Evolutionary conservation across 2,888 invertebrate species (phyloP), one percentile per base, ranked within the genome.

Genomic region (Unio pictorum): DNA sequence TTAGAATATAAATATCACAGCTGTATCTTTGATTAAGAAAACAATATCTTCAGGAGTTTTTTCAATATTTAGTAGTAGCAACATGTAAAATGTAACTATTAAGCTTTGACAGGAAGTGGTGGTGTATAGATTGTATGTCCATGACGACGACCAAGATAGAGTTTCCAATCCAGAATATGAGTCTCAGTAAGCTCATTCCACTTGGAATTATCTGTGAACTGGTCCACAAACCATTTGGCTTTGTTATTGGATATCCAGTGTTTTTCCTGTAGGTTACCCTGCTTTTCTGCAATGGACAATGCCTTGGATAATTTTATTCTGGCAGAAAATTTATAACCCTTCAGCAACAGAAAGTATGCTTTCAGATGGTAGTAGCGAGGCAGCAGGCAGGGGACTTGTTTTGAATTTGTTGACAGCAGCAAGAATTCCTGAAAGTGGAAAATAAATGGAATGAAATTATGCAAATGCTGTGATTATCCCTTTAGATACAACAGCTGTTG

Each of bases 361-460:
- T 70, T 62, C 0, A 75, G 68, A 63, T 75, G 75, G 18, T 55
- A 28, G 23, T 63, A 61, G 26, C 75, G 62, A n/a, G 75, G 75
- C 45, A 59, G 45, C n/a, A 75, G 67, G 17, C 64, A 58, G 20
- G 61, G 61, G 8, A 68, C 63, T 30, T 34, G 70, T 20, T 57
- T 20, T 18, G 57, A 57, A 23, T 55, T 34, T 20, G 6, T 54
- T 20, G 34, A 18, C 20, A 68, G 54, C 64, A 54, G 67, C 30
- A 59, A 45, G 20, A 75, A 45, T 58, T 75, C 72, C 75, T 75
- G 65, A n/a, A 71, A 66, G 57, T 4, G 61, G 61, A 18, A 56
- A 1, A 54, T 20, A 23, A 18, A 61, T 58, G 11, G 0, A 15
- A 2, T 45, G 45, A 45, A 45, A 45, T 15, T 15, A 45, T 45